phyloP scores from a whole-genome alignment of 2,113 vertebrate species.

The Aptenodytes forsteri region DNA sequence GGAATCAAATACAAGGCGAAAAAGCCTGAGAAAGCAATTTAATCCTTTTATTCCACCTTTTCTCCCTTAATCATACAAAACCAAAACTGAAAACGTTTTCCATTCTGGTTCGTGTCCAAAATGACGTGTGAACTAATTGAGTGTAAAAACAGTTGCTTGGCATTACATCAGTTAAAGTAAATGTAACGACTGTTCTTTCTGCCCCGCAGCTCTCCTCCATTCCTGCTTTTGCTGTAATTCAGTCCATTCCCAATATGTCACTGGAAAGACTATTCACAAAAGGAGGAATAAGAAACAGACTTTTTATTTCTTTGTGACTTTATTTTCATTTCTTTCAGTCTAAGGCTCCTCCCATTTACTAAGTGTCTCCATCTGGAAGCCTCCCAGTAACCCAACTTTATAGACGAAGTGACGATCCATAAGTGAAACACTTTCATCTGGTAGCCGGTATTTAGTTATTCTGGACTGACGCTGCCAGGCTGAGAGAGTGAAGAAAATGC shows the following conservation, averaged over 20 bases:
- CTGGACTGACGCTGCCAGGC: not conserved
- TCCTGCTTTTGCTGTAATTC: slow-evolving; percentile 68
- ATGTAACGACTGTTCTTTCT: slow-evolving; percentile 80
- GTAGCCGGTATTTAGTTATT: not conserved
- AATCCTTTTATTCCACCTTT: slow-evolving; percentile 32
- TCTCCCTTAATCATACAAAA: slow-evolving; percentile 55
- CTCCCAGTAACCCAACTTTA: not conserved
- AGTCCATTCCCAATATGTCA: slow-evolving; percentile 70
- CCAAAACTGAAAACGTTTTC: slow-evolving; percentile 12
- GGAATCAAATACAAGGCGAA: not conserved
- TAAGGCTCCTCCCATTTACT: slow-evolving; percentile 32
- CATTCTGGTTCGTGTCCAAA: slow-evolving; percentile 54
- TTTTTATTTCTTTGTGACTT: slow-evolving; percentile 64
- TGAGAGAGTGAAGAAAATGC: not conserved
- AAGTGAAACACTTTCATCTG: not conserved
- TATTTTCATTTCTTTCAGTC: slow-evolving; percentile 50
- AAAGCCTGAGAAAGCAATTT: not conserved
- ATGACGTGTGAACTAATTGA: slow-evolving; percentile 82
- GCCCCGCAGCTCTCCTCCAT: slow-evolving; percentile 78
- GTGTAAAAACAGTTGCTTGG: slow-evolving; percentile 83
- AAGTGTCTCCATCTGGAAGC: slow-evolving; percentile 62
- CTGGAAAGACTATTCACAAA: slow-evolving; percentile 52
- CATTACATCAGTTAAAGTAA: slow-evolving; percentile 80
- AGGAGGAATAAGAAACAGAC: slow-evolving; percentile 63
- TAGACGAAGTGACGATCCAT: not conserved